phyloP scores from a whole-genome alignment of 2,888 invertebrate genomes.

The Strigamia crassipes region DNA sequence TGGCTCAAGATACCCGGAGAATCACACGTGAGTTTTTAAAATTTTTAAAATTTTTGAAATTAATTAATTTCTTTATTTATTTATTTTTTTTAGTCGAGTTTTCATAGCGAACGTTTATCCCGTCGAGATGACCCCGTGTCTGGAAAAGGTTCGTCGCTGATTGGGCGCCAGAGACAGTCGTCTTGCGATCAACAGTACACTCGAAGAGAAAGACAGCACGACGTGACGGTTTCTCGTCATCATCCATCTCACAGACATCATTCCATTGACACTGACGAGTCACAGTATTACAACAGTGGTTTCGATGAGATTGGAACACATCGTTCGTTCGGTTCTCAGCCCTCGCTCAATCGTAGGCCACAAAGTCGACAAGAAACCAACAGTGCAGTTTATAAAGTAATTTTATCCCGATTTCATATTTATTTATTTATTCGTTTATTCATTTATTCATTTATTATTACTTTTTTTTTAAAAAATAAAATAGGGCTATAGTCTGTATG shows the following conservation, averaged over 20 bases:
- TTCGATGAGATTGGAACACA: constrained; percentile 49
- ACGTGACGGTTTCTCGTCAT: constrained; percentile 10
- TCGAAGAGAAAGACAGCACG: constrained; percentile 46
- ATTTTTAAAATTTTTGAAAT: neutral
- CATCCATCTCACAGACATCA: constrained; percentile 48
- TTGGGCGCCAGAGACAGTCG: constrained; percentile 50
- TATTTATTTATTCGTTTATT: neutral
- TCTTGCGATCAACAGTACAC: constrained; percentile 49
- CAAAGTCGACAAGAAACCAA: constrained; percentile 52
- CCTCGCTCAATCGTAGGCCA: constrained; percentile 51
- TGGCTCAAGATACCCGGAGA: constrained; percentile 60
- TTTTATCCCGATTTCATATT: neutral
- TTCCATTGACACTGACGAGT: constrained; percentile 50
- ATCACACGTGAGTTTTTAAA: constrained; percentile 53
- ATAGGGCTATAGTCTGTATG: constrained; percentile 47
- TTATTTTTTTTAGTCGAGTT: constrained; percentile 53
- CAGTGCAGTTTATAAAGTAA: constrained; percentile 46
- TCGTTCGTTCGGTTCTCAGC: constrained; percentile 51
- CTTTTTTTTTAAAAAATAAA: neutral
- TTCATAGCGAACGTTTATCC: constrained; percentile 54
- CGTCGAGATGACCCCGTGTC: constrained; percentile 50
- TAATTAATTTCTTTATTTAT: neutral
- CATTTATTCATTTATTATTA: neutral
- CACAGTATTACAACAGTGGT: constrained; percentile 47
- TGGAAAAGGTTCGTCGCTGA: constrained; percentile 49